Base-by-base conservation (phyloP, 1,140 invertebrate genomes). In the Xylocopa sonorina region DNA sequence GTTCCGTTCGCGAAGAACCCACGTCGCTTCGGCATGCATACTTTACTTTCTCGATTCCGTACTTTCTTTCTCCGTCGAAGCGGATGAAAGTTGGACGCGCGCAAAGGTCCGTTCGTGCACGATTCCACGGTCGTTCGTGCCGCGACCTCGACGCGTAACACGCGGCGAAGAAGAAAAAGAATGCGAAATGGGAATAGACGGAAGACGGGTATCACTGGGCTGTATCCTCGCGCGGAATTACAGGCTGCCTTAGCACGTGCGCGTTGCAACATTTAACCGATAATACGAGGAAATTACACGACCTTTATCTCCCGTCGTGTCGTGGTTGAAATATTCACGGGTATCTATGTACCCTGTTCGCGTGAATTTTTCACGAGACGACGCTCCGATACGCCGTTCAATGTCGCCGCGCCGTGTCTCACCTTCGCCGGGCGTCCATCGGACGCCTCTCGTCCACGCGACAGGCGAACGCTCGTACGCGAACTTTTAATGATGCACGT, bases 221-320 rank as follows among this genome's bases (percentile, higher is more conserved):
- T 16, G 46, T 9, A 29, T 48, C 29, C 16, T 29, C 9, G 21
- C 7, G 1, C 14, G 12, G 38, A 76, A 58, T 29, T 41, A 41
- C 57, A 29, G 14, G 0, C 14, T 14, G 27, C 12, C n/a, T 38
- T 46, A 57, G 58, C 64, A 57, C 27, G 74, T 58, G 74, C 74
- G 38, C 29, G 12, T 71, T 62, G 66, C 57, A 78, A 78, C 43
- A 72, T 78, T 78, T 38, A 72, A 34, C 46, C 43, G 67, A 78
- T 78, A 78, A 78, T 78, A 53, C 9, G 51, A 62, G 34, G 27
- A 69, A 78, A 71, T 78, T 78, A 27, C 67, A 12, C 76, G 55
- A 50, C 76, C 34, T 78, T 78, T 78, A 62, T 78, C 75, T 62
- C 62, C 27, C 41, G 10, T 6, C 38, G n/a, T 38, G 74, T 29